Evolutionary conservation across 2,797 vertebrate genomes (phyloP).

Genomic region (Myotis myotis): DNA sequence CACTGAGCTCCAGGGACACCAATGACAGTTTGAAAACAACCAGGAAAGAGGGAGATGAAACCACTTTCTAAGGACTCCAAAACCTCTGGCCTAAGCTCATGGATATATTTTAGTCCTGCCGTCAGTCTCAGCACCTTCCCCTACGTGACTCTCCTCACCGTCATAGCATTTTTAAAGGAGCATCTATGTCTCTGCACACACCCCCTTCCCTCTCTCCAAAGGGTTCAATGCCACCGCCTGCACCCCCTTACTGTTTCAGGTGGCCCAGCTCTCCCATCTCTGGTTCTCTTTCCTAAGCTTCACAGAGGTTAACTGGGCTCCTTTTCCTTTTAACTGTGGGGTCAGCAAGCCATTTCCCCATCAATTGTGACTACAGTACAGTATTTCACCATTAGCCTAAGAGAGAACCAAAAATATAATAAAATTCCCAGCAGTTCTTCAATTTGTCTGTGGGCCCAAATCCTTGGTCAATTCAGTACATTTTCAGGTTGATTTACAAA

Average conservation of each 20-base stretch:
- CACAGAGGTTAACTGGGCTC: neutral
- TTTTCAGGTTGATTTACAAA: neutral
- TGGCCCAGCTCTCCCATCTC: neutral
- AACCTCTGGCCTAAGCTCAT: neutral
- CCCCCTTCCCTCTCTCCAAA: neutral
- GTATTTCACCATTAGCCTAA: neutral
- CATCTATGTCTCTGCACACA: neutral
- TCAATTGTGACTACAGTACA: neutral
- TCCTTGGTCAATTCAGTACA: neutral
- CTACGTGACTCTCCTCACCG: neutral
- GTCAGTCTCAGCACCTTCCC: neutral
- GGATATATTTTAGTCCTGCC: neutral
- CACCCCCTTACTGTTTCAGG: neutral
- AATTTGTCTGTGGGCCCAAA: neutral
- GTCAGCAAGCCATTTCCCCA: neutral
- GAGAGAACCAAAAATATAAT: neutral
- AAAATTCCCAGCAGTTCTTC: neutral
- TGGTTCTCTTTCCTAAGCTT: neutral
- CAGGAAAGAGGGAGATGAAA: neutral
- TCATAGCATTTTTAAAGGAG: neutral
- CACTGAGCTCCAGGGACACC: neutral
- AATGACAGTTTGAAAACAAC: neutral
- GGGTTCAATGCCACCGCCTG: neutral
- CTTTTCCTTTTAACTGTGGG: neutral
- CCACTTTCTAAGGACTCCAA: neutral